Evolutionary conservation across 2,113 vertebrate genomes (phyloP).

Genomic region (Plectropomus leopardus): DNA sequence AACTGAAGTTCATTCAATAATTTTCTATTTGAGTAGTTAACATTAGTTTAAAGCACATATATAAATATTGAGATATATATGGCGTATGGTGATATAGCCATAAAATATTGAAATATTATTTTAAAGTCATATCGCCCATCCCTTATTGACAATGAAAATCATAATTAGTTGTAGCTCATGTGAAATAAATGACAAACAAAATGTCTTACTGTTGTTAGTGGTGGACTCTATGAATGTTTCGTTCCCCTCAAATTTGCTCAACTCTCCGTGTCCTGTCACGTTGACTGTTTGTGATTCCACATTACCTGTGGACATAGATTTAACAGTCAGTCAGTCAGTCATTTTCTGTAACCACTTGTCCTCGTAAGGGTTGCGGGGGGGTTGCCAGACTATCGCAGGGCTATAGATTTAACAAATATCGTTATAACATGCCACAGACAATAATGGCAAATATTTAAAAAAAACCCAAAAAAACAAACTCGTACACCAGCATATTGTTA

Average conservation of each 20-base stretch:
- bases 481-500: background rate
- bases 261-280: background rate
- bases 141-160: background rate
- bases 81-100: too few species aligned
- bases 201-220: conserved; percentile 30
- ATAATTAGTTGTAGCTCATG: background rate
- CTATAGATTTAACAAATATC: background rate
- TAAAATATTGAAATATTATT: too few species aligned
- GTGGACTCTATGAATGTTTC: background rate
- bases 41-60: too few species aligned
- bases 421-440: background rate
- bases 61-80: too few species aligned
- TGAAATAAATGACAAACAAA: background rate
- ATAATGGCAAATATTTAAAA: background rate
- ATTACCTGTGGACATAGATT: conserved; percentile 42
- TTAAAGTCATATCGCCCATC: too few species aligned
- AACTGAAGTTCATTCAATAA: too few species aligned
- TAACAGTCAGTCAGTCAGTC: too few species aligned
- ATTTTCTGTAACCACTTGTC: too few species aligned
- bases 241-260: background rate
- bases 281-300: conserved; percentile 29
- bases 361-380: too few species aligned
- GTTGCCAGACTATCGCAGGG: too few species aligned
- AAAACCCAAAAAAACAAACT: too few species aligned
- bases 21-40: too few species aligned